Evolutionary conservation across 2,113 vertebrate species (phyloP).

Genomic region (Eonycteris spelaea): DNA sequence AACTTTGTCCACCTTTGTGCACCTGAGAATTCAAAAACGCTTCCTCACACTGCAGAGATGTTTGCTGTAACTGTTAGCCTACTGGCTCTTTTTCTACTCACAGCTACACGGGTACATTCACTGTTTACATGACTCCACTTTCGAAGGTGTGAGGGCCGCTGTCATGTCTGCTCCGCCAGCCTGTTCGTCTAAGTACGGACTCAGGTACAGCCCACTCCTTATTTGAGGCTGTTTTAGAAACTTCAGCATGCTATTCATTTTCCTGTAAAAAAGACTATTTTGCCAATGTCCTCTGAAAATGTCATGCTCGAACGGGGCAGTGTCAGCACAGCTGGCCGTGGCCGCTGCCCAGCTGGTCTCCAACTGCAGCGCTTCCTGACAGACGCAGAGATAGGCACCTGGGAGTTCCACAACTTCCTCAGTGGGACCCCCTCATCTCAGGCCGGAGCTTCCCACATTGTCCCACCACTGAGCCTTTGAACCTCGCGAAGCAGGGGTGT

Average conservation of each 20-base stretch:
- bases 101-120: not conserved
- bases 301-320: not conserved
- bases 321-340: not conserved
- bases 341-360: not conserved
- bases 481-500: not conserved
- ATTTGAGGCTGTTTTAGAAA: not conserved
- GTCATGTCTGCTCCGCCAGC: not conserved
- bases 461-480: not conserved
- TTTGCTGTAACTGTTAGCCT: not conserved
- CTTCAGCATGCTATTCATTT: not conserved
- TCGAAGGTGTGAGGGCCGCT: not conserved
- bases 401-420: not conserved
- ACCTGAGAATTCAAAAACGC: not conserved
- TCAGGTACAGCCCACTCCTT: not conserved
- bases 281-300: conserved; percentile 3
- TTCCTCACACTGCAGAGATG: not conserved
- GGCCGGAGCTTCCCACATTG: not conserved
- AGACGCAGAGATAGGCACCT: not conserved
- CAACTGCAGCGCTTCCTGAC: too few species aligned
- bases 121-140: not conserved
- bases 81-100: not conserved
- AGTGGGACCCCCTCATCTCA: not conserved
- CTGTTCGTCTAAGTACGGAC: not conserved
- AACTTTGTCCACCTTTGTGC: not conserved
- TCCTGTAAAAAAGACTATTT: not conserved